These are phyloP conservation scores for Solenopsis fugax DNA, from an alignment of 1,140 invertebrate genomes.

Conservation along the genomic window DNA sequence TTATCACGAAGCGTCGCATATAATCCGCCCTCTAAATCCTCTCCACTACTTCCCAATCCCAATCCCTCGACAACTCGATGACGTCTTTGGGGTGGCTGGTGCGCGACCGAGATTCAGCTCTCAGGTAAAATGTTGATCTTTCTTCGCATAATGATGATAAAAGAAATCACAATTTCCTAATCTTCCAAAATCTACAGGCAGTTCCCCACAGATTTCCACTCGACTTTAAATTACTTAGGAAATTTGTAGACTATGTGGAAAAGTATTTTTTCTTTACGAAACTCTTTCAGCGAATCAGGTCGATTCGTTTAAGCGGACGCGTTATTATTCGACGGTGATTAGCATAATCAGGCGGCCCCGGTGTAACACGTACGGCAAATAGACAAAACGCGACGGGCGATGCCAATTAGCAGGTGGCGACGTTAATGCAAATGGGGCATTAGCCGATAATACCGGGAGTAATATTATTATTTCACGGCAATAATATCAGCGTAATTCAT, in stretches of 20 bases:
- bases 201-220: background rate
- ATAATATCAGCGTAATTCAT: constrained; percentile 80
- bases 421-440: constrained; percentile 75
- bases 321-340: constrained; percentile 39
- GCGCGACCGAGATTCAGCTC: background rate
- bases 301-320: background rate
- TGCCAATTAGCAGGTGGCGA: constrained; percentile 64
- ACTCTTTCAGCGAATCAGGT: background rate
- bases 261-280: background rate
- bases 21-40: constrained; percentile 9
- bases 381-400: constrained; percentile 63
- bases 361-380: constrained; percentile 55
- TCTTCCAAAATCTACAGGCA: background rate
- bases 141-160: background rate
- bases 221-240: constrained; percentile 1
- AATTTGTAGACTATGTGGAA: background rate
- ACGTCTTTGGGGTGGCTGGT: background rate
- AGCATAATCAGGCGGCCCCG: constrained; percentile 28
- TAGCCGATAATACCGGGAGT: constrained; percentile 75
- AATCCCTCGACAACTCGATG: background rate
- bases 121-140: constrained; percentile 3
- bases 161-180: background rate
- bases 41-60: background rate
- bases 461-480: constrained; percentile 78
- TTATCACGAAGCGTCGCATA: constrained; percentile 36